A percentile compares a stretch with the other conserved stretches of the same genome.
These are phyloP conservation scores for Cephus nigrinus DNA, from an alignment of 2,888 invertebrate species.

Conservation along the genomic window DNA sequence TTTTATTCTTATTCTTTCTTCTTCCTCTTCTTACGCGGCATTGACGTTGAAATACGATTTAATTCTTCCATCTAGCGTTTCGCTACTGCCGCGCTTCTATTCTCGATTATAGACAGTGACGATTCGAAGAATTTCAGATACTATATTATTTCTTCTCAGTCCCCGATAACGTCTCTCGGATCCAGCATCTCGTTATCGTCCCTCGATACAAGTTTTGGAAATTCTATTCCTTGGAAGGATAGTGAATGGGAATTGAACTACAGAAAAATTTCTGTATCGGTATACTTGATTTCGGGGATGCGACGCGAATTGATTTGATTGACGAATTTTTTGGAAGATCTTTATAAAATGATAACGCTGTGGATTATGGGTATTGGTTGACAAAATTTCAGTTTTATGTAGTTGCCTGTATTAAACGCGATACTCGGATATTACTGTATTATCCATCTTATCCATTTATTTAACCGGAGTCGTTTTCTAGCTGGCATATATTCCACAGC, in stretches of 20 bases:
- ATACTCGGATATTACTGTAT: not conserved
- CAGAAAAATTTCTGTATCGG: not conserved
- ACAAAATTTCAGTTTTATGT: not conserved
- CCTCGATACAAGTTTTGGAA: not conserved
- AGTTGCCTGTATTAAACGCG: not conserved
- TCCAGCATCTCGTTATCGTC: not conserved
- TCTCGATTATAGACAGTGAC: too few species aligned
- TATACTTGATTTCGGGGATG: not conserved
- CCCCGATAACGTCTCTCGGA: not conserved
- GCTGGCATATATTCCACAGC: constrained; percentile 50
- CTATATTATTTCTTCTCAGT: not conserved
- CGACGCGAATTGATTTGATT: too few species aligned
- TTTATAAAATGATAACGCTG: not conserved
- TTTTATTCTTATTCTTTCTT: constrained; percentile 22
- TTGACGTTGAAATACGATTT: constrained; percentile 60
- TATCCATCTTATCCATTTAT: not conserved
- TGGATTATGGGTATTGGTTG: not conserved
- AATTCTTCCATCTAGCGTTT: constrained; percentile 56
- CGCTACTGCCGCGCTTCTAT: constrained; percentile 13
- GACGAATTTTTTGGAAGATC: not conserved
- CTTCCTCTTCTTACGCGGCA: constrained; percentile 36
- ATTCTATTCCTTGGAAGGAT: not conserved
- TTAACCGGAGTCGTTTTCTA: constrained; percentile 37
- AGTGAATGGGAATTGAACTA: not conserved
- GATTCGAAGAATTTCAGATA: not conserved